Conservation (phyloP, 2,888 invertebrate species). For the Schrankia costaestrigalis region DNA sequence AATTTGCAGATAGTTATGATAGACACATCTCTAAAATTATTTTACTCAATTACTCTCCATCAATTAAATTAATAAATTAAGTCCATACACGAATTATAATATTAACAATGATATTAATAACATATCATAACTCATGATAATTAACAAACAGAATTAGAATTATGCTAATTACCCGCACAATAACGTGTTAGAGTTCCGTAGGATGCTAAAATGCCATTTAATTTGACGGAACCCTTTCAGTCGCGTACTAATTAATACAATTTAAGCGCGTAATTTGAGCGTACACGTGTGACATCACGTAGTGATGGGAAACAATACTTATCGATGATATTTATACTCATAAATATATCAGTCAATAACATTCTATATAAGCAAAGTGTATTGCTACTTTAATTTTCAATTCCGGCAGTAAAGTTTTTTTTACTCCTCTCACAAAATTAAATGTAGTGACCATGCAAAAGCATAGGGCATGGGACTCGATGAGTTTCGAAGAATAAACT, state of each 20-base stretch:
- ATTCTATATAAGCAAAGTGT: too few species aligned
- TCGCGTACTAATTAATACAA: slow-evolving; percentile 76
- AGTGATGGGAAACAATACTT: slow-evolving; percentile 38
- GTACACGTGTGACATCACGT: slow-evolving; percentile 58
- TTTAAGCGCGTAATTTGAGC: slow-evolving; percentile 73
- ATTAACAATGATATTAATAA: slow-evolving; percentile 10
- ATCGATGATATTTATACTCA: slow-evolving; percentile 13
- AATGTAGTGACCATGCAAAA: too few species aligned
- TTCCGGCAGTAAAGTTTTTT: too few species aligned
- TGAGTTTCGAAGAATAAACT: too few species aligned
- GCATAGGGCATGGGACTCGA: too few species aligned
- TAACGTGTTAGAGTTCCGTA: slow-evolving; percentile 40
- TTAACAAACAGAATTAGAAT: slow-evolving; percentile 44
- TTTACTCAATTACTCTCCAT: too few species aligned
- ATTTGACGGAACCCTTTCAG: slow-evolving; percentile 73
- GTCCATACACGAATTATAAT: not conserved
- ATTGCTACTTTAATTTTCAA: too few species aligned
- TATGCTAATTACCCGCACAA: slow-evolving; percentile 66
- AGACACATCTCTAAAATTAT: too few species aligned
- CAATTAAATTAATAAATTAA: not conserved
- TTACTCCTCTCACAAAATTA: too few species aligned
- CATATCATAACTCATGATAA: slow-evolving; percentile 23
- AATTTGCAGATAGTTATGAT: too few species aligned
- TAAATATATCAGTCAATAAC: too few species aligned
- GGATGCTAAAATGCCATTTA: slow-evolving; percentile 54